A percentile compares a stretch with the other conserved stretches of the same genome.
Evolutionary conservation across 2,113 vertebrate species (phyloP).

Genomic region (Aptenodytes patagonicus): DNA sequence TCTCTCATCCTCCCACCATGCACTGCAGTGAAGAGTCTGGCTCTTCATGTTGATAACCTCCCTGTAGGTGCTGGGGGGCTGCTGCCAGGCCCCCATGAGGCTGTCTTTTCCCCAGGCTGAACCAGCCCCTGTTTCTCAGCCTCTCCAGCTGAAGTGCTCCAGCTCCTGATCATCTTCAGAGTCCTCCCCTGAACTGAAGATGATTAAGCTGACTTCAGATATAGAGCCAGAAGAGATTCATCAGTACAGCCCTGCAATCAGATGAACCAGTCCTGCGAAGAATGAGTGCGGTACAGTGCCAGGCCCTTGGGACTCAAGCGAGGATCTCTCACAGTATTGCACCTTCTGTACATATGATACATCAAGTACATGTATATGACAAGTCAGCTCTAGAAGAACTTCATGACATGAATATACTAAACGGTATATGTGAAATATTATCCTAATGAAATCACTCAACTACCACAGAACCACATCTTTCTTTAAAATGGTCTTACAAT

Average conservation of each 20-base stretch:
- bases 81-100: not conserved
- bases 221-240: not conserved
- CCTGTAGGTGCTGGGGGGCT: not conserved
- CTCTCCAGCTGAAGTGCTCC: not conserved
- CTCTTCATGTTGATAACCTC: not conserved
- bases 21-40: not conserved
- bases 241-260: not conserved
- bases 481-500: not conserved
- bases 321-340: not conserved
- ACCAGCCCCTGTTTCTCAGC: not conserved
- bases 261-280: not conserved
- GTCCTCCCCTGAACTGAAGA: not conserved
- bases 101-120: not conserved
- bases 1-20: not conserved
- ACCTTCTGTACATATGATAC: not conserved
- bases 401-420: not conserved
- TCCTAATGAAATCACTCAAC: not conserved
- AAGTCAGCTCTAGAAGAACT: not conserved
- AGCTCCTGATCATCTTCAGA: not conserved
- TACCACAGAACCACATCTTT: not conserved
- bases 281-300: not conserved
- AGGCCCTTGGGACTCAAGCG: not conserved
- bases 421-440: not conserved
- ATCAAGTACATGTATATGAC: not conserved
- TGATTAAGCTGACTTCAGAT: not conserved